Conservation (phyloP, 2,113 vertebrate genomes). For the Oreochromis niloticus region DNA sequence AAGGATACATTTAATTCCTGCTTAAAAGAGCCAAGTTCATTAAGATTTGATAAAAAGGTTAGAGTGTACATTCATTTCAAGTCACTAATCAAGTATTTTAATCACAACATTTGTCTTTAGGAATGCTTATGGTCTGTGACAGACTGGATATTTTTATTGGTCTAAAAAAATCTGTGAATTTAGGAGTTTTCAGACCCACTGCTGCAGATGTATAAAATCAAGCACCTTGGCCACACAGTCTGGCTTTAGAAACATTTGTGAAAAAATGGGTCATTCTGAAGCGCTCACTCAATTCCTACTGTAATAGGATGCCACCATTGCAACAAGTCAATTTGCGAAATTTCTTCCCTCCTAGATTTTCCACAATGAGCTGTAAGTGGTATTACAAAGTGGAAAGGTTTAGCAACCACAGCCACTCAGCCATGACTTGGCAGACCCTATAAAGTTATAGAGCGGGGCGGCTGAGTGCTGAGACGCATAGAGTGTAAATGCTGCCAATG, state of each 20-base stretch:
- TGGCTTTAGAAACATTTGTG: background rate
- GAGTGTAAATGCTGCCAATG: background rate
- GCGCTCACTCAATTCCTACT: accelerated
- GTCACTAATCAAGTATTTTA: background rate
- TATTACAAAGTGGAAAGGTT: background rate
- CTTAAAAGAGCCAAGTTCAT: background rate
- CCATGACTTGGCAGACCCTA: background rate
- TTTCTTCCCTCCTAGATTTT: background rate
- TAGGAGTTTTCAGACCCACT: background rate
- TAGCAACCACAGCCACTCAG: background rate
- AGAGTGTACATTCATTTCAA: conserved; percentile 1
- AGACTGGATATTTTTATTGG: background rate
- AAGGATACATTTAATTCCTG: background rate
- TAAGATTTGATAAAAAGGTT: background rate
- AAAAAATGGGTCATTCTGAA: background rate
- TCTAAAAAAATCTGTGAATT: background rate
- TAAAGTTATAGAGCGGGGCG: background rate
- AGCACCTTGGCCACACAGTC: background rate
- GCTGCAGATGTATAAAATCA: background rate
- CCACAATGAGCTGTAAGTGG: background rate
- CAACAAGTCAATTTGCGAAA: background rate
- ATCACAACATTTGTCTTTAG: background rate
- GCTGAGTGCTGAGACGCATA: background rate
- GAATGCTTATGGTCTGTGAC: background rate
- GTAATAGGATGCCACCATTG: background rate